Evolutionary conservation across 2,113 vertebrate genomes (phyloP).

Genomic region (Brachyhypopomus occidentalis): DNA sequence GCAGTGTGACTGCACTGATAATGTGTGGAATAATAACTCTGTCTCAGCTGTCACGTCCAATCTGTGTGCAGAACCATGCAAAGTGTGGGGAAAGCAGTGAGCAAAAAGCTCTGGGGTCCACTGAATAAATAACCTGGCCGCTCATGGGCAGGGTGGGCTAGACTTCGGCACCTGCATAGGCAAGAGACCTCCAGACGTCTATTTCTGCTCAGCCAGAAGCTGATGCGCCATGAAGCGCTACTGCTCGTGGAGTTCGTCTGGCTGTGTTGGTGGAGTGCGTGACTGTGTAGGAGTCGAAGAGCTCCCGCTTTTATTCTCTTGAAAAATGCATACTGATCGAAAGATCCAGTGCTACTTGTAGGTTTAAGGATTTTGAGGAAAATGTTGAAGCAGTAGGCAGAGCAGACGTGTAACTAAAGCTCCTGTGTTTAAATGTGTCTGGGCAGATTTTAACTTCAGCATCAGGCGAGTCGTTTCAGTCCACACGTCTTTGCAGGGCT

Average conservation of each 20-base stretch:
- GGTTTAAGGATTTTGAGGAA: neutral
- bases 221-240: slow-evolving; percentile 27
- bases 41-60: slow-evolving; percentile 54
- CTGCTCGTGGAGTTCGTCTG: slow-evolving; percentile 3
- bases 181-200: slow-evolving; percentile 13
- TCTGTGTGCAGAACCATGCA: slow-evolving; percentile 20
- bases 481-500: neutral
- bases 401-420: neutral
- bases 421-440: neutral
- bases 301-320: neutral
- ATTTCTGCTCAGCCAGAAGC: slow-evolving; percentile 28
- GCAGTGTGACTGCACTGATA: slow-evolving; percentile 47
- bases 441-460: neutral
- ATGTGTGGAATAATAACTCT: slow-evolving; percentile 49
- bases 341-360: neutral
- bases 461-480: neutral
- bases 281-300: neutral
- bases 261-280: neutral
- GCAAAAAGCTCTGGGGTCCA: slow-evolving; percentile 10
- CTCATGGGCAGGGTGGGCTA: slow-evolving; percentile 19
- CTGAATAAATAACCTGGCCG: slow-evolving; percentile 22
- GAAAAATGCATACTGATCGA: neutral
- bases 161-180: slow-evolving; percentile 29
- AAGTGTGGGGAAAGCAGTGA: slow-evolving; percentile 5
- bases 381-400: neutral